Percentiles rank a stretch among this genome's conserved stretches.
These are phyloP conservation scores for Spondyliosoma cantharus DNA, from an alignment of 2,797 vertebrate genomes.

Conservation along the genomic window DNA sequence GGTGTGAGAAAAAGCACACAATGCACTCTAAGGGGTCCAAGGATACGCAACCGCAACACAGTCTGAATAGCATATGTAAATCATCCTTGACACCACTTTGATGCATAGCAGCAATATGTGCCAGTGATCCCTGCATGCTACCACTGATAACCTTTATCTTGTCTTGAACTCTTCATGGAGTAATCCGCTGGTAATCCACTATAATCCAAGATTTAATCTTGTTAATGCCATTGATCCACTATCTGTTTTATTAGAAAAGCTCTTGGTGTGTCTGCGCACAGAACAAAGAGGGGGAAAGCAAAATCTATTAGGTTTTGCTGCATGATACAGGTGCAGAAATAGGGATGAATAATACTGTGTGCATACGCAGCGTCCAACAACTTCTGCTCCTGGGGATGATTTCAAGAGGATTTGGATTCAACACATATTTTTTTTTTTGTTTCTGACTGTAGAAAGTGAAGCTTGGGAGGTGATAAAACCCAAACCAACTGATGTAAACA, in stretches of 20 bases:
- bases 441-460: neutral
- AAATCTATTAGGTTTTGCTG: slow-evolving; percentile 39
- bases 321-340: slow-evolving; percentile 22
- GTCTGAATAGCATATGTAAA: slow-evolving; percentile 5
- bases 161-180: slow-evolving; percentile 48
- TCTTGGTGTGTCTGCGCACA: neutral
- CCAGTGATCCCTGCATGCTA: slow-evolving; percentile 22
- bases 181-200: slow-evolving; percentile 73
- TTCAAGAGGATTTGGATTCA: neutral
- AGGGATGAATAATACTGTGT: slow-evolving; percentile 9
- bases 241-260: slow-evolving; percentile 49
- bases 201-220: slow-evolving; percentile 72
- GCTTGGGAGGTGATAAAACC: neutral
- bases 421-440: neutral
- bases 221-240: slow-evolving; percentile 65
- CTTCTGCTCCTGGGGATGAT: slow-evolving; percentile 10
- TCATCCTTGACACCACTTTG: neutral
- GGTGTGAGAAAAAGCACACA: neutral
- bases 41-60: slow-evolving; percentile 2
- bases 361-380: slow-evolving; percentile 1
- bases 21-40: neutral
- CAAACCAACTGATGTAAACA: neutral
- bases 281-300: slow-evolving; percentile 10
- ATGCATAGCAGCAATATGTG: slow-evolving; percentile 19
- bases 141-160: slow-evolving; percentile 61